Base-by-base conservation (phyloP, 1,140 invertebrate species). In the Drosophila nasuta region DNA sequence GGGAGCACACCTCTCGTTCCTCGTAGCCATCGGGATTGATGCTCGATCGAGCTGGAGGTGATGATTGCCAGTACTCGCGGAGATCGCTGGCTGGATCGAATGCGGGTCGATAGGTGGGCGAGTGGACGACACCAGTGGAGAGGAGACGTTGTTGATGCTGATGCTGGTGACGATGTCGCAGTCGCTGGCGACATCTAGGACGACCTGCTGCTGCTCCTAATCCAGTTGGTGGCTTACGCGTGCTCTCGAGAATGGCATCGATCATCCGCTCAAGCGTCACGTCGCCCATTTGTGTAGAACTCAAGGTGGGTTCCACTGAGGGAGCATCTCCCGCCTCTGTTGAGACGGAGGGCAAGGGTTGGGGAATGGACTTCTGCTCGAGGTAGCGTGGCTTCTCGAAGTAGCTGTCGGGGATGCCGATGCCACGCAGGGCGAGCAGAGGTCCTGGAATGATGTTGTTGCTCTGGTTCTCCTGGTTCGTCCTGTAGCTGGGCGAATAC, bases 181-280 rank as follows among this genome's bases (percentile, higher is more conserved):
- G 17, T 8, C 48, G 60, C 35, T 59, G 56, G 17, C 57, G 57
- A 45, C 41, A 45, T 2, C 41, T 45, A 13, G 11, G 43, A 3
- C 57, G 57, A 15, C 13, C 54, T 46, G 20, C 57, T 17, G 15
- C 33, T 43, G 10, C 59, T 60, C 43, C 28, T 30, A 13, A 13
- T 49, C 28, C 28, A 7, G 46, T 43, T 70, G 75, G 43, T 33
- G 65, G 7, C 72, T 81, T 91, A 11, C 79, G 83, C 11, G 85
- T 90, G 72, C 91, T 92, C 75, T 91, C 82, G 13, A 92, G 60
- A 8, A 92, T 92, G 25, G 91, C 91, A 58, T 92, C 91, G 60
- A 92, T 92, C 92, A 92, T 92, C 20, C 85, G 82, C 63, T 92
- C 91, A 54, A 92, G 63, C 8, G 91, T 92, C 17, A 83, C 79